phyloP scores from a whole-genome alignment of 2,797 vertebrate genomes.

The Acestrorhynchus altus region DNA sequence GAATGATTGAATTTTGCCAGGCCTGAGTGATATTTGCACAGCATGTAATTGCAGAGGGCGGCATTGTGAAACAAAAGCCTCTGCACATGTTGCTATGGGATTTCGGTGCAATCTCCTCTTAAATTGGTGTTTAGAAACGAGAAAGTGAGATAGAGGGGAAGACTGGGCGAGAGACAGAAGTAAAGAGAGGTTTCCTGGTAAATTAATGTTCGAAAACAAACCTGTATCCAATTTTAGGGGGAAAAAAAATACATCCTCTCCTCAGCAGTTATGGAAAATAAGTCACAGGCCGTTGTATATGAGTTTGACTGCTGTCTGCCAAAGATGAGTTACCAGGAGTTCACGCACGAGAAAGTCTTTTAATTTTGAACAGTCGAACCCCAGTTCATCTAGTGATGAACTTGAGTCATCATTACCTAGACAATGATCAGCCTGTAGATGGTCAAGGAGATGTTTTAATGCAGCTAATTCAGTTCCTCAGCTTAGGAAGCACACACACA shows the following conservation, averaged over 20 bases:
- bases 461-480: no score
- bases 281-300: constrained; percentile 33
- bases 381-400: not conserved
- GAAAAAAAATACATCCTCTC: constrained; percentile 67
- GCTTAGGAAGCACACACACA: no score
- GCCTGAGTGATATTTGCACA: constrained; percentile 87
- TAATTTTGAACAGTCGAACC: no score
- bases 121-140: constrained; percentile 80
- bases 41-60: constrained; percentile 86
- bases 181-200: constrained; percentile 50
- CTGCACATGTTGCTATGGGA: constrained; percentile 80
- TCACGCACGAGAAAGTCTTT: no score
- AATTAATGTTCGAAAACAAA: constrained; percentile 64
- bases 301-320: constrained; percentile 24
- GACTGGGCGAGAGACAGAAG: constrained; percentile 2
- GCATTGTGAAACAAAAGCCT: constrained; percentile 82
- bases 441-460: not conserved
- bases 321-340: constrained; percentile 20
- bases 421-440: not conserved
- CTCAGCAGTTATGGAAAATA: constrained; percentile 52
- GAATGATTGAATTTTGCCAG: constrained; percentile 64
- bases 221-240: constrained; percentile 57
- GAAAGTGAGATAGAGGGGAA: constrained; percentile 22
- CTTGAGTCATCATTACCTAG: not conserved
- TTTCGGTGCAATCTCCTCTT: constrained; percentile 86